phyloP scores from a whole-genome alignment of 2,113 vertebrate species.

The Tetraodon nigroviridis region DNA sequence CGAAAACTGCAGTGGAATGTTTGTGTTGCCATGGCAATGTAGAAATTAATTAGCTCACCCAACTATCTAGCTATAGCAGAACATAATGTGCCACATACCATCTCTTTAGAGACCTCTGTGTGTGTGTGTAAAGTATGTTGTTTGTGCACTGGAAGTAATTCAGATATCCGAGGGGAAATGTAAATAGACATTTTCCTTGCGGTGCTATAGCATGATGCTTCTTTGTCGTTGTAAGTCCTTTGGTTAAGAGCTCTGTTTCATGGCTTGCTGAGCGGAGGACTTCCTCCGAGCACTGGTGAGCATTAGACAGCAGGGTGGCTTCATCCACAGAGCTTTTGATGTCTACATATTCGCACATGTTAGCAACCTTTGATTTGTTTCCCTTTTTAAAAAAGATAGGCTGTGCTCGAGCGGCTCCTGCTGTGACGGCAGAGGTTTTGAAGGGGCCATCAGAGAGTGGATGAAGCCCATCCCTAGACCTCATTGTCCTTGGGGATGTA shows the following conservation, averaged over 20 bases:
- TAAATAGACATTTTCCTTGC: too few relatives aligned
- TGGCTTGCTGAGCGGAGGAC: not conserved
- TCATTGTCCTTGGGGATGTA: not conserved
- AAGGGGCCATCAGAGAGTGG: constrained; percentile 25
- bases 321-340: constrained; percentile 23
- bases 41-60: constrained; percentile 39
- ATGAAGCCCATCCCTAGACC: constrained; percentile 31
- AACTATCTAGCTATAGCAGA: constrained; percentile 26
- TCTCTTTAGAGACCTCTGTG: not conserved
- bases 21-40: constrained; percentile 45
- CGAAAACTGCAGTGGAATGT: constrained; percentile 34
- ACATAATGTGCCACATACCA: not conserved
- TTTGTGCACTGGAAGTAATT: not conserved
- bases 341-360: constrained; percentile 21
- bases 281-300: constrained; percentile 2
- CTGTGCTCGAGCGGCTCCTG: constrained; percentile 16
- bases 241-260: too few relatives aligned
- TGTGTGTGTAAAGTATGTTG: not conserved
- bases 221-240: too few relatives aligned
- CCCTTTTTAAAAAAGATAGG: constrained; percentile 11
- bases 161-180: too few relatives aligned
- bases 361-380: constrained; percentile 29
- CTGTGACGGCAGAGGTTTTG: constrained; percentile 8
- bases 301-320: constrained; percentile 5
- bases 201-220: too few relatives aligned